Conservation (phyloP, 2,113 vertebrate genomes). For the Lepidothrix coronata region DNA sequence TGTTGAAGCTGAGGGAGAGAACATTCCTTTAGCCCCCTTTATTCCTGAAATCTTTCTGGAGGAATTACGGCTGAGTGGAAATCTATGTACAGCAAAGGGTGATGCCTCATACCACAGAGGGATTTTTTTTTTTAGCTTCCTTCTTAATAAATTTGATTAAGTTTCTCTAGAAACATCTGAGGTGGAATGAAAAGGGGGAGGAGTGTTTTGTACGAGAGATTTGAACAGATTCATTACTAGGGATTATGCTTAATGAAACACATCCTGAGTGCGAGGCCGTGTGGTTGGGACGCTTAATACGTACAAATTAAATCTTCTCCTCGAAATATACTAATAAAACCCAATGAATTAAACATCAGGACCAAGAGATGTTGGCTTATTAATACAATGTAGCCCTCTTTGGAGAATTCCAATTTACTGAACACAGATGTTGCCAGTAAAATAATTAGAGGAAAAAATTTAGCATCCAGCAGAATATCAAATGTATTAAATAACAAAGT, state of each 20-base stretch:
- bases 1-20: neutral
- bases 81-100: neutral
- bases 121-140: neutral
- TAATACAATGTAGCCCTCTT: conserved; percentile 72
- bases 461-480: conserved; percentile 55
- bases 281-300: conserved; percentile 65
- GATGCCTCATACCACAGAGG: neutral
- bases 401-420: conserved; percentile 69
- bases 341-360: conserved; percentile 77
- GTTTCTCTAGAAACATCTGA: conserved; percentile 37
- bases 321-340: conserved; percentile 71
- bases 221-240: conserved; percentile 71
- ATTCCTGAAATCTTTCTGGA: neutral
- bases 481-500: conserved; percentile 68
- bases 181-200: conserved; percentile 41
- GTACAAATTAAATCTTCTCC: conserved; percentile 75
- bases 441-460: conserved; percentile 68
- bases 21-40: neutral
- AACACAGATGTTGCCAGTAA: conserved; percentile 66
- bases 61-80: neutral
- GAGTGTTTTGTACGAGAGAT: conserved; percentile 53
- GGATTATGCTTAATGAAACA: conserved; percentile 72
- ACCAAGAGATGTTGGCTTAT: conserved; percentile 65
- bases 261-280: conserved; percentile 51
- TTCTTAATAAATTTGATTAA: conserved; percentile 46